Base-by-base conservation (phyloP, 2,888 invertebrate species). In the Leptopilina drosophilae region DNA sequence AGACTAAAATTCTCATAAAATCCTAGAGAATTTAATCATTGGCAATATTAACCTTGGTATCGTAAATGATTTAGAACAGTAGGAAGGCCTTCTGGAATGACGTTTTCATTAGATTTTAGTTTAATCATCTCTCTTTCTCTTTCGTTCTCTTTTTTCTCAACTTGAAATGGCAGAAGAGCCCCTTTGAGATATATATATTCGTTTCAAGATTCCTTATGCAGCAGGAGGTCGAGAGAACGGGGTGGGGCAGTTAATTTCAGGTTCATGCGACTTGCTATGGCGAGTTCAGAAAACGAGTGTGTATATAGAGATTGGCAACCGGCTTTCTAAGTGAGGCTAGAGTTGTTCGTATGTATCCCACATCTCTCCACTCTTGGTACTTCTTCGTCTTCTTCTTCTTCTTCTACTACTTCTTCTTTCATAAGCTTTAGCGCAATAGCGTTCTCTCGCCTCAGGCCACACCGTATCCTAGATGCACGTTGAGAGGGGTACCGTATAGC, bases 161-260 rank as follows among this genome's bases (percentile, higher is more conserved):
- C 8, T 62, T 62, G 20, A 62, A 62, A 62, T 62, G n/a, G 42
- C 1, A 42, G 42, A 42, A 8, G 20, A 62, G 20, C 20, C 20
- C 62, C 49, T 49, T 49, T 62, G 62, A 15, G 62, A 59, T 69
- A 46, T 20, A 46, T 20, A 69, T 11, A 73, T 73, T 49, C 56
- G 56, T 56, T 9, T 26, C 73, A 56, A 73, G 73, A 33, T 73
- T 53, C 53, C 53, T 53, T 56, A 15, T 56, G 33, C 73, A 53
- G 66, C 46, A 90, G 92, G 92, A 93, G 82, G 87, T 86, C 82
- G 84, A 83, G 84, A 83, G 77, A 83, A 90, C 83, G 42, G 91
- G 91, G 87, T 85, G 92, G 86, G 92, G 92, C 86, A 82, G 84
- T 85, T 84, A 86, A 87, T 89, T 89, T 89, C 89, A 89, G 89